phyloP scores from a whole-genome alignment of 1,140 invertebrate genomes.

The Oncopodura yosiiana region DNA sequence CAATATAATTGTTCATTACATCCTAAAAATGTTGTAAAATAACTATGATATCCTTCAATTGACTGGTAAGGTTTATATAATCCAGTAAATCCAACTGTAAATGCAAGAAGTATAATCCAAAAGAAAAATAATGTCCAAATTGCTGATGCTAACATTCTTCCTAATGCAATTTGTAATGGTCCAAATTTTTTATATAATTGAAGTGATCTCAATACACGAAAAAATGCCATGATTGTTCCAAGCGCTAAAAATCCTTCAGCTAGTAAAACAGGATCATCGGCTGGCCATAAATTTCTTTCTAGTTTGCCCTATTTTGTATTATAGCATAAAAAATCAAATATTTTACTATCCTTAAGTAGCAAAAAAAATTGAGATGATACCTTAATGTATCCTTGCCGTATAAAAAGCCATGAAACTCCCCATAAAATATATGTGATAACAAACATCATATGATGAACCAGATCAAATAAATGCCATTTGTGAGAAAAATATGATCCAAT shows the following conservation, averaged over 20 bases:
- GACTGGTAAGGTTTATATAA: too few relatives aligned
- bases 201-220: constrained; percentile 48
- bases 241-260: constrained; percentile 61
- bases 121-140: too few relatives aligned
- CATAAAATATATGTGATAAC: constrained; percentile 45
- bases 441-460: constrained; percentile 43
- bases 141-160: constrained; percentile 10
- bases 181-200: constrained; percentile 50
- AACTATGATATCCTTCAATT: too few relatives aligned
- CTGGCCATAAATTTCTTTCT: constrained; percentile 58
- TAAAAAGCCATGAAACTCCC: constrained; percentile 43
- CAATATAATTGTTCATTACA: too few relatives aligned
- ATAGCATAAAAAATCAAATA: too few relatives aligned
- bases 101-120: too few relatives aligned
- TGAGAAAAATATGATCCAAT: background rate
- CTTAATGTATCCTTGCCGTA: constrained; percentile 39
- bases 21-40: too few relatives aligned
- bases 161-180: constrained; percentile 45
- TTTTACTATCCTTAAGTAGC: background rate
- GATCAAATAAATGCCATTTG: constrained; percentile 36
- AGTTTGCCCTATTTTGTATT: too few relatives aligned
- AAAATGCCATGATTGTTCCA: constrained; percentile 59
- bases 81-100: too few relatives aligned
- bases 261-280: constrained; percentile 57
- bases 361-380: background rate